Evolutionary conservation across 1,140 invertebrate species (phyloP).

Genomic region (Tetragonula clypearis): DNA sequence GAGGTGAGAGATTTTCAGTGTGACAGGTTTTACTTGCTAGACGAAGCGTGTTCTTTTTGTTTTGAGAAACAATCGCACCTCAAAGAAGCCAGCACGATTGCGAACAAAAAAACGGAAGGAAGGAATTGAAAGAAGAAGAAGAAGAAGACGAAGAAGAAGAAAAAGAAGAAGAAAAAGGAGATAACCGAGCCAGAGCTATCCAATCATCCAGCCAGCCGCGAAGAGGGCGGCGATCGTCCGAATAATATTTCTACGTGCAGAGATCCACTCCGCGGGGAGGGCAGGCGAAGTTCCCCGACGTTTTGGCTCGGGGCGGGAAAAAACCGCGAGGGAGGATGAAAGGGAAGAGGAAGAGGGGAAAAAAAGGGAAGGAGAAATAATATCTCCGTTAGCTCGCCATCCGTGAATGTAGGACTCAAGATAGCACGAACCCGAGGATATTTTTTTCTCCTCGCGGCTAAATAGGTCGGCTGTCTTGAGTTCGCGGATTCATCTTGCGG

Average conservation of each 20-base stretch:
- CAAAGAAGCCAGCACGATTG: constrained; percentile 55
- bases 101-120: constrained; percentile 71
- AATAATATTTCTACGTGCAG: constrained; percentile 39
- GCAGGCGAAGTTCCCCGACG: background rate
- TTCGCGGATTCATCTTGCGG: constrained; percentile 53
- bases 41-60: no score
- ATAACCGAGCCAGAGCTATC: background rate
- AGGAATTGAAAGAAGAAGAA: constrained; percentile 45
- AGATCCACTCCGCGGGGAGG: background rate
- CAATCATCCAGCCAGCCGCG: background rate
- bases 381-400: constrained; percentile 42
- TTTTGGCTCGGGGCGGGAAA: background rate
- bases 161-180: background rate
- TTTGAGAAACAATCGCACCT: background rate
- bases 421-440: constrained; percentile 44
- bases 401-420: constrained; percentile 58
- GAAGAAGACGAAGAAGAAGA: background rate
- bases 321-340: background rate
- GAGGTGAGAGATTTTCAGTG: no score
- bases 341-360: no score
- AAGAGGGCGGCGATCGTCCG: constrained; percentile 21
- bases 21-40: no score
- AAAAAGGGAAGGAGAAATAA: constrained; percentile 36
- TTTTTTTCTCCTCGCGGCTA: constrained; percentile 44
- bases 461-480: constrained; percentile 58